Evolutionary conservation across 2,797 vertebrate species (phyloP).

Genomic region (Malurus splendens): DNA sequence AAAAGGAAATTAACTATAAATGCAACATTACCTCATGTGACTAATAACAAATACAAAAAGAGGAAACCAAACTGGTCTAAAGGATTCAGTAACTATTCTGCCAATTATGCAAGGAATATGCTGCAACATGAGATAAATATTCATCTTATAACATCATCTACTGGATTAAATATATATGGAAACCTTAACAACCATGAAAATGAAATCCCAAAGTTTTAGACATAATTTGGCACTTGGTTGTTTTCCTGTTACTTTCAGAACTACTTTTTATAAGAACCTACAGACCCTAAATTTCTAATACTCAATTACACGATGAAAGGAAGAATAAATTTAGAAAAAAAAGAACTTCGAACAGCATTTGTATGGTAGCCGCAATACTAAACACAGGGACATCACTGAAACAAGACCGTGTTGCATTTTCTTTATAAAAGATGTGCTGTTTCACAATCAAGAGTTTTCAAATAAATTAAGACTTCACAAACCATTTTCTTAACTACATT

Average conservation of each 20-base stretch:
- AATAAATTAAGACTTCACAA: background rate
- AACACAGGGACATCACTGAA: background rate
- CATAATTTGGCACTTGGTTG: background rate
- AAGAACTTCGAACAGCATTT: background rate
- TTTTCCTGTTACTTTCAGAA: background rate
- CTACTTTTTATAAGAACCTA: background rate
- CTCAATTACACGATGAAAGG: background rate
- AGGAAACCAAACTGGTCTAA: slow-evolving; percentile 6
- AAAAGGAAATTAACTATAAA: slow-evolving; percentile 51
- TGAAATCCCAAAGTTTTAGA: background rate
- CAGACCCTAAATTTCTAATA: background rate
- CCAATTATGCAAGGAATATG: background rate
- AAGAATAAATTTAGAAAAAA: background rate
- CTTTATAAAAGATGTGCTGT: background rate
- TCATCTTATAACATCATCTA: background rate
- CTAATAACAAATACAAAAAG: slow-evolving; percentile 4
- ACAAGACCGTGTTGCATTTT: background rate
- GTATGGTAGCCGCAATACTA: background rate
- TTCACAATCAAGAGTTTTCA: background rate
- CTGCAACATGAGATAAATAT: background rate
- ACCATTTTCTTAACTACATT: background rate
- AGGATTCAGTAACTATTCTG: background rate
- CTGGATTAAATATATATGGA: background rate
- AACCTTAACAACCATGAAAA: background rate
- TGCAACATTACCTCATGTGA: background rate